Percentiles rank a stretch among this genome's conserved stretches.
These are phyloP conservation scores for Sycophila texana DNA, from an alignment of 2,888 invertebrate species.

Conservation along the genomic window DNA sequence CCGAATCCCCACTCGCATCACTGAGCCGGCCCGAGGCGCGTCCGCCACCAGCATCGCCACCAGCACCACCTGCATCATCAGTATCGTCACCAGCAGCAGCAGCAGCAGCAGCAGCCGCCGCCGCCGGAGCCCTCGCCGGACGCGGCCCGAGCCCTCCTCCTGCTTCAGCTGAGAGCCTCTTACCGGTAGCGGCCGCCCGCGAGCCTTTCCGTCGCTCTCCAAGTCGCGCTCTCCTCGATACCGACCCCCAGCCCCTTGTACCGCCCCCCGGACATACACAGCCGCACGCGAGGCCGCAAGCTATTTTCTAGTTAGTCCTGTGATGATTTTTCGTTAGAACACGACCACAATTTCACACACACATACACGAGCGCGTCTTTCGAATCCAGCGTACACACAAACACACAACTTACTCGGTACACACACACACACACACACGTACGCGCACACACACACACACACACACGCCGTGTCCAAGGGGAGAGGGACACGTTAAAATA, in stretches of 20 bases:
- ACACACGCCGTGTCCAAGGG: slow-evolving; percentile 67
- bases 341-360: slow-evolving; percentile 57
- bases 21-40: slow-evolving; percentile 49
- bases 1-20: slow-evolving; percentile 51
- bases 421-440: background rate
- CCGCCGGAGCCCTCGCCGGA: background rate
- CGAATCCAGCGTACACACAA: background rate
- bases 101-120: background rate
- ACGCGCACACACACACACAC: background rate
- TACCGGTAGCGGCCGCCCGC: slow-evolving; percentile 8
- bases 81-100: background rate
- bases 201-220: slow-evolving; percentile 4
- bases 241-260: background rate
- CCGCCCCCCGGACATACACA: background rate
- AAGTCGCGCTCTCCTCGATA: background rate
- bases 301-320: slow-evolving; percentile 75
- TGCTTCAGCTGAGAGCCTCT: slow-evolving; percentile 33
- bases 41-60: slow-evolving; percentile 23
- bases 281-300: slow-evolving; percentile 64
- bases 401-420: too few relatives aligned
- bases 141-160: slow-evolving; percentile 24
- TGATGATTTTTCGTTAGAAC: slow-evolving; percentile 73
- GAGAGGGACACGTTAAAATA: slow-evolving; percentile 73
- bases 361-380: slow-evolving; percentile 15
- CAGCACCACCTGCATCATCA: slow-evolving; percentile 8